These are phyloP conservation scores for Agrotis clavis DNA, from an alignment of 2,888 invertebrate genomes.

Conservation along the genomic window DNA sequence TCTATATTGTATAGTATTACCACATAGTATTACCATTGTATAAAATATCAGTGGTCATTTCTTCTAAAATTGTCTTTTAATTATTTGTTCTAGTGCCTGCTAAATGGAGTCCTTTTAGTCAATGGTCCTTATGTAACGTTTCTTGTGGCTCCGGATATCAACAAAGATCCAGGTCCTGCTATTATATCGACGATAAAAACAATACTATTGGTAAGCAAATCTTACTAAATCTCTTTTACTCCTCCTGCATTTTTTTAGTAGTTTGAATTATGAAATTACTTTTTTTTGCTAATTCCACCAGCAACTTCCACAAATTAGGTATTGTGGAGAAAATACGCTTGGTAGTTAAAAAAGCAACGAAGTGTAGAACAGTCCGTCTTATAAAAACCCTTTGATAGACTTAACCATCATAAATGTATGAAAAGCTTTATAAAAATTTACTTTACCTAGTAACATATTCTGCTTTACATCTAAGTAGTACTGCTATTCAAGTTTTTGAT, in stretches of 20 bases:
- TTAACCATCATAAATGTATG: not conserved
- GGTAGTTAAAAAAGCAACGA: not conserved
- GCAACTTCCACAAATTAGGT: not conserved
- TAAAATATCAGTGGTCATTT: not conserved
- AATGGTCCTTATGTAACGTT: slow-evolving; percentile 87
- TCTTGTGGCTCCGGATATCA: slow-evolving; percentile 87
- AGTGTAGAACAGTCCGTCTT: not conserved
- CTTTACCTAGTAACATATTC: not conserved
- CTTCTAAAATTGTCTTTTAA: not conserved
- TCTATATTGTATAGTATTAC: not conserved
- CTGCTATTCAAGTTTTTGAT: not conserved
- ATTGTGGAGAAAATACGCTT: not conserved
- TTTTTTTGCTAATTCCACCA: too few species aligned
- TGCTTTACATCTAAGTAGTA: not conserved
- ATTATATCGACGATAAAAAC: slow-evolving; percentile 79
- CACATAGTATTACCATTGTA: not conserved
- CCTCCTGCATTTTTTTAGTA: too few species aligned
- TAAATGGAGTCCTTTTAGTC: slow-evolving; percentile 87
- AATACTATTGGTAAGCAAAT: slow-evolving; percentile 74
- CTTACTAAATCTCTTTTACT: not conserved
- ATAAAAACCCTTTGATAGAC: slow-evolving; percentile 1
- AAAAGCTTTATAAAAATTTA: not conserved
- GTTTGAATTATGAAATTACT: not conserved
- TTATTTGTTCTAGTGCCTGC: slow-evolving; percentile 82
- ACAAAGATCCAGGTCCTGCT: slow-evolving; percentile 78